Evolutionary conservation across 2,888 invertebrate species (phyloP).

Genomic region (Alsophila aescularia): DNA sequence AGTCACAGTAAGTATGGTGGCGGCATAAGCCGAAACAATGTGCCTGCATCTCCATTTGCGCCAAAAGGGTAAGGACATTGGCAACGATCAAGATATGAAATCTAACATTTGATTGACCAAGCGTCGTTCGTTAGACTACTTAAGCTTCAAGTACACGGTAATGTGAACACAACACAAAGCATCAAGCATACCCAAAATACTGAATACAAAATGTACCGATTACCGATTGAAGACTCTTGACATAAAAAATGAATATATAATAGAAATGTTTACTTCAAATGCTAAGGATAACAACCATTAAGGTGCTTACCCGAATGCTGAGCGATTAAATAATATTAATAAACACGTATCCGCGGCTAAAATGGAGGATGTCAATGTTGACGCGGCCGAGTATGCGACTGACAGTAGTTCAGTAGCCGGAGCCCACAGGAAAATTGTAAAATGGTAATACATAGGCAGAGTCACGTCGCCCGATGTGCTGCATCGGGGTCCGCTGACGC

Average conservation of each 20-base stretch:
- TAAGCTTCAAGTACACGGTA: constrained; percentile 13
- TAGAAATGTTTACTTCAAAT: constrained; percentile 24
- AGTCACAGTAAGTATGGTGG: constrained; percentile 1
- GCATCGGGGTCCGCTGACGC: constrained; percentile 61
- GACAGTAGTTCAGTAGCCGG: constrained; percentile 39
- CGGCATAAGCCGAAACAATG: constrained; percentile 10
- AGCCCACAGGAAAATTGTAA: constrained; percentile 69
- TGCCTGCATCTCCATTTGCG: constrained; percentile 13
- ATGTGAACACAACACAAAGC: constrained; percentile 12
- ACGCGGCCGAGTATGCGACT: constrained; percentile 42
- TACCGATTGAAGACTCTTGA: constrained; percentile 9
- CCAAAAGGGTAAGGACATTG: constrained; percentile 27
- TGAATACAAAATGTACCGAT: background rate
- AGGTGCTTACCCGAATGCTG: constrained; percentile 23
- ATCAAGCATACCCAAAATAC: constrained; percentile 9
- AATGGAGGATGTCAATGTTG: constrained; percentile 37
- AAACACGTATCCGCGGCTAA: constrained; percentile 27
- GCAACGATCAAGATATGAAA: constrained; percentile 14
- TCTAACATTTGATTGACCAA: constrained; percentile 29
- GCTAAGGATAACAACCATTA: constrained; percentile 30
- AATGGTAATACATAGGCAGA: constrained; percentile 66
- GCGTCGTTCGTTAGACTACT: constrained; percentile 26
- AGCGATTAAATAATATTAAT: constrained; percentile 25
- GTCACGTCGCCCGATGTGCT: constrained; percentile 62
- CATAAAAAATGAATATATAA: constrained; percentile 8